phyloP scores from a whole-genome alignment of 2,888 invertebrate genomes.

The Mythimna pallens region DNA sequence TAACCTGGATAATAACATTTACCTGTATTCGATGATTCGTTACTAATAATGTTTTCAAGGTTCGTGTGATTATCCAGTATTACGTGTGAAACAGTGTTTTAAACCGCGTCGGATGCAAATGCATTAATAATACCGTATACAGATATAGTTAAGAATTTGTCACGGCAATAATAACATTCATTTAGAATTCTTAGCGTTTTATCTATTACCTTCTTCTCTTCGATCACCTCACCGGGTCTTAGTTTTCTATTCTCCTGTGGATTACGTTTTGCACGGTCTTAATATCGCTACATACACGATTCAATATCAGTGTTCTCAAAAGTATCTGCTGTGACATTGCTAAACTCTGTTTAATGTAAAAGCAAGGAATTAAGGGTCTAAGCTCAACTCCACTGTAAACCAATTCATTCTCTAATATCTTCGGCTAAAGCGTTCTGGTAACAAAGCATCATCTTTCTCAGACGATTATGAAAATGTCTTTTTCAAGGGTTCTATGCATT shows the following conservation, averaged over 20 bases:
- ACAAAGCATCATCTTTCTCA: conserved; percentile 81
- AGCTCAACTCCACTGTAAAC: conserved; percentile 80
- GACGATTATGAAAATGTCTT: conserved; percentile 80
- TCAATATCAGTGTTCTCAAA: conserved; percentile 73
- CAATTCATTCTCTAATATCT: conserved; percentile 72
- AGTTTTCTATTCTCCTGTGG: conserved; percentile 96
- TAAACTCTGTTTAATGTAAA: conserved; percentile 78
- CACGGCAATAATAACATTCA: conserved; percentile 90
- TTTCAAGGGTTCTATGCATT: conserved; percentile 75
- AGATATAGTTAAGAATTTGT: conserved; percentile 86
- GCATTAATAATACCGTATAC: conserved; percentile 84
- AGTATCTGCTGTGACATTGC: conserved; percentile 76
- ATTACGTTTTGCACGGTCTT: conserved; percentile 89
- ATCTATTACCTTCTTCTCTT: conserved; percentile 97
- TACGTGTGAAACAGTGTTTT: conserved; percentile 74
- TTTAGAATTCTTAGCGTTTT: conserved; percentile 82
- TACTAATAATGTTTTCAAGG: conserved; percentile 32
- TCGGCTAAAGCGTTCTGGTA: conserved; percentile 81
- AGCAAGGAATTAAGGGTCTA: conserved; percentile 86
- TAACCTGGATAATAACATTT: conserved; percentile 82
- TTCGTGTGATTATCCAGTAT: conserved; percentile 84
- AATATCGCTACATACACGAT: conserved; percentile 82
- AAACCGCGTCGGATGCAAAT: conserved; percentile 86
- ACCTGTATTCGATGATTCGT: conserved; percentile 34
- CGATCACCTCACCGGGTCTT: conserved; percentile 98